Evolutionary conservation across 2,888 invertebrate species (phyloP).

Genomic region (Liodrosophila aerea): DNA sequence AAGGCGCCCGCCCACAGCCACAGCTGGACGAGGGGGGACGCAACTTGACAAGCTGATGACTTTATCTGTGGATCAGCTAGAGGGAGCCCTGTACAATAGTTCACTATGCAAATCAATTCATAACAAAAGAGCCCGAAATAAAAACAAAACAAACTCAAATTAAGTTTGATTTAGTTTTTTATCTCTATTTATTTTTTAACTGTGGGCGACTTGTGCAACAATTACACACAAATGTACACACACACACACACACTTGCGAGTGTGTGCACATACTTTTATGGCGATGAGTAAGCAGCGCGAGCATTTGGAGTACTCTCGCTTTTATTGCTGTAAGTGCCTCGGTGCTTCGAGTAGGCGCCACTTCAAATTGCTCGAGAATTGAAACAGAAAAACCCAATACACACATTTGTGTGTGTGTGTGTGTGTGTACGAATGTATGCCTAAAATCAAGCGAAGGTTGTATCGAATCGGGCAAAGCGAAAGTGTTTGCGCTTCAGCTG

Average conservation of each 20-base stretch:
- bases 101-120: constrained; percentile 44
- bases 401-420: constrained; percentile 1
- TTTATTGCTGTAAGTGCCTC: constrained; percentile 38
- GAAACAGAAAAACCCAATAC: constrained; percentile 11
- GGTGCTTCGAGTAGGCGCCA: constrained; percentile 51
- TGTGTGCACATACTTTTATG: not conserved
- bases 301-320: constrained; percentile 35
- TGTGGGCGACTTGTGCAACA: constrained; percentile 50
- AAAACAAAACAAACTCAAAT: constrained; percentile 44
- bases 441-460: constrained; percentile 64
- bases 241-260: not conserved
- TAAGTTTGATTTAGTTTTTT: constrained; percentile 25
- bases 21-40: not conserved
- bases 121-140: constrained; percentile 6
- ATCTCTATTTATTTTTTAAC: not conserved
- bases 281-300: constrained; percentile 47
- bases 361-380: constrained; percentile 51
- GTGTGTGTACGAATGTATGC: no score
- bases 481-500: constrained; percentile 37
- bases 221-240: constrained; percentile 18
- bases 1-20: constrained; percentile 42
- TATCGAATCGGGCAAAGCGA: constrained; percentile 57
- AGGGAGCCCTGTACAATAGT: constrained; percentile 36
- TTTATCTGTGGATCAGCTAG: constrained; percentile 37
- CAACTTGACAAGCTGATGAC: constrained; percentile 41